Evolutionary conservation across 2,797 vertebrate species (phyloP), one percentile per base, ranked within the genome.

Genomic region (Crypturellus tataupa): DNA sequence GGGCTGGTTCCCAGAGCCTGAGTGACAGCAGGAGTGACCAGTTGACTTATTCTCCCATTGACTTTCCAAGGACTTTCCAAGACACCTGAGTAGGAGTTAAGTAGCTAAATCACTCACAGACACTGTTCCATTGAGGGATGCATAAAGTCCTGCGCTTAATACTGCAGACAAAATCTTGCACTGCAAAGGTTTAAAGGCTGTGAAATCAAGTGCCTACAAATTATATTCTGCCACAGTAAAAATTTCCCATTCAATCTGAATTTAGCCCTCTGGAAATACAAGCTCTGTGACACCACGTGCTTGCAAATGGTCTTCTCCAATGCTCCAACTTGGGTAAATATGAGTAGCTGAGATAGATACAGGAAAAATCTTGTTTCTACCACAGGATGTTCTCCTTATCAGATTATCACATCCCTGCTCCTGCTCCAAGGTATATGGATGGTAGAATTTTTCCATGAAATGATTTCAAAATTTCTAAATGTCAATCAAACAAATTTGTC

Each of bases 131-230:
- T 1, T 18, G 69, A 81, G 46, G 55, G 35, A 59, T 25, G 55
- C 71, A 25, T 5, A 8, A 49, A 86, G 16, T 56, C 23, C 68
- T 92, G 53, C 16, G 58, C 47, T 64, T 33, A 51, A 53, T 21
- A 40, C 29, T 31, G 24, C 0, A 0, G 40, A 58, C 24, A 46
- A 73, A 88, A 47, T 40, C n/a, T 4, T 84, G 6, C 51, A 4
- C 1, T 82, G 44, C 60, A 91, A 42, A n/a, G 9, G 18, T 51
- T 39, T 46, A 67, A 64, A 64, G 62, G 69, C 55, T 92, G 71
- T 68, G 87, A 90, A 90, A 82, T 89, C 17, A 40, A 65, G 31
- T 27, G 59, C 37, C 87, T 71, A 10, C 81, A 85, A 89, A 90
- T 94, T 68, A 87, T 76, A n/a, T 25, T 35, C 39, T 6, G 42